phyloP scores from a whole-genome alignment of 1,140 invertebrate species.

The Adelges cooleyi region DNA sequence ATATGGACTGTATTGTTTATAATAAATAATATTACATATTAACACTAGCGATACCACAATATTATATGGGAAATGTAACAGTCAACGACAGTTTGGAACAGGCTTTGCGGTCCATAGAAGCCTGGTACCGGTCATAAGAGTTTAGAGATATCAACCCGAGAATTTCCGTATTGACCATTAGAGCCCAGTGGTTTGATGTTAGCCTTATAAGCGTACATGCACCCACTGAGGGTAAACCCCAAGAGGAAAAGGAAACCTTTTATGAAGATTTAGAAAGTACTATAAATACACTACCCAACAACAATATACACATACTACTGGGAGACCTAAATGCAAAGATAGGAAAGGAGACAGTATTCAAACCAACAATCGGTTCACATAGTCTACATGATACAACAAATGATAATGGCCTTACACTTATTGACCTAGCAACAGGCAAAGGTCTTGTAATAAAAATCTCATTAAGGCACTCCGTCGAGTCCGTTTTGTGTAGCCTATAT shows the following conservation, averaged over 20 bases:
- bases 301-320: too few relatives aligned
- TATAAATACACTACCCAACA: too few relatives aligned
- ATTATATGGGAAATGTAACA: background rate
- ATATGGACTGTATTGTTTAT: too few relatives aligned
- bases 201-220: slow-evolving; percentile 19
- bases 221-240: background rate
- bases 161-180: slow-evolving; percentile 14
- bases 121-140: background rate
- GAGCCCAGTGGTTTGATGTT: slow-evolving; percentile 20
- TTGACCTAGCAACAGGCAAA: background rate
- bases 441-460: background rate
- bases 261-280: background rate
- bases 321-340: background rate
- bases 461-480: too few relatives aligned
- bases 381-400: background rate
- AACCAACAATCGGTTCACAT: slow-evolving; percentile 13
- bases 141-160: slow-evolving; percentile 16
- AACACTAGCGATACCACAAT: background rate
- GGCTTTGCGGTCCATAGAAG: background rate
- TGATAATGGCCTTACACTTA: background rate
- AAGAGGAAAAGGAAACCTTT: background rate
- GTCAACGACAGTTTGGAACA: background rate
- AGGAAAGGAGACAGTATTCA: slow-evolving; percentile 31
- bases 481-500: too few relatives aligned
- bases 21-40: too few relatives aligned